phyloP scores from a whole-genome alignment of 2,113 vertebrate species.

The Rhynchomys soricoides region DNA sequence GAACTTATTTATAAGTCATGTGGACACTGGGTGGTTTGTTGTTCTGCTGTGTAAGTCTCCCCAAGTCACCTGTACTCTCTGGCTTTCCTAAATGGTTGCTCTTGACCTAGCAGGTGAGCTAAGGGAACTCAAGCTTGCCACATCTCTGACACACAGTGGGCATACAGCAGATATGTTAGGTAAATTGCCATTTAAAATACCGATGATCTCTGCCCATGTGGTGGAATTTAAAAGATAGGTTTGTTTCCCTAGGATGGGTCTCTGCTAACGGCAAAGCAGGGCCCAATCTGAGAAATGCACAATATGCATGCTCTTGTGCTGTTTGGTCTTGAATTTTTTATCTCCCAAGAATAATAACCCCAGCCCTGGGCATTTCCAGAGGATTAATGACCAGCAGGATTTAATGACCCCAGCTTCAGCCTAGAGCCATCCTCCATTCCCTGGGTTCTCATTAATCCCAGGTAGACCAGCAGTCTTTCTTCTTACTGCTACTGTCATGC shows the following conservation, averaged over 20 bases:
- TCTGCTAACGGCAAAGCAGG: conserved; percentile 58
- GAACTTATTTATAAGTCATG: neutral
- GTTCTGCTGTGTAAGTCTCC: neutral
- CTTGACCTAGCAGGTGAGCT: neutral
- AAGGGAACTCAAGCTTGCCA: no score
- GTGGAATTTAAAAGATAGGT: neutral
- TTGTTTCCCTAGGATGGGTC: conserved; percentile 35
- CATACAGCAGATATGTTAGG: no score
- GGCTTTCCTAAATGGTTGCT: neutral
- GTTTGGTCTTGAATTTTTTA: conserved; percentile 77
- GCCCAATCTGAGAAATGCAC: conserved; percentile 36
- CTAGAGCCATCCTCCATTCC: conserved; percentile 66
- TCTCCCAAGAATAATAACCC: conserved; percentile 76
- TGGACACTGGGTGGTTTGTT: neutral
- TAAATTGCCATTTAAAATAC: neutral
- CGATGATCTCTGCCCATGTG: neutral
- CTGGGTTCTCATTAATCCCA: conserved; percentile 73
- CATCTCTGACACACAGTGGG: neutral
- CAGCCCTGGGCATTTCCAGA: conserved; percentile 68
- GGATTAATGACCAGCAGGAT: conserved; percentile 72
- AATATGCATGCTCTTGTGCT: conserved; percentile 22
- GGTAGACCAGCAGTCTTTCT: conserved; percentile 72
- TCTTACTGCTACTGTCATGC: conserved; percentile 53
- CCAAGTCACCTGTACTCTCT: neutral
- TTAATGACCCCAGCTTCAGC: conserved; percentile 71